Conservation (phyloP, 1,140 invertebrate genomes). For the Mesaphorura yosii region DNA sequence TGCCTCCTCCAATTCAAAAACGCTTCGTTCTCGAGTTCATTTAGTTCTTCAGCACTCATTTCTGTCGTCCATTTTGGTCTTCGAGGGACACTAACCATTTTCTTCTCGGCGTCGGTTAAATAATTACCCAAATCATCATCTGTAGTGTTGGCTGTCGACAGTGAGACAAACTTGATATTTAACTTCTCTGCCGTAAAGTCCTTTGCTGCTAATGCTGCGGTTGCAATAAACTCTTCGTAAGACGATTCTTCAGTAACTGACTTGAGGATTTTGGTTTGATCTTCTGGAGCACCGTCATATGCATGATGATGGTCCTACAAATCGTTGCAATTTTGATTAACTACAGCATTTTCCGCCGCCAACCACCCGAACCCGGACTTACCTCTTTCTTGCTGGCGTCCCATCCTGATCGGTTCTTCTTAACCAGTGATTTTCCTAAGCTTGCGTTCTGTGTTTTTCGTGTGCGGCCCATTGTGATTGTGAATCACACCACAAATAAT, state of each 20-base stretch:
- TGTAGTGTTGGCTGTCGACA: conserved; percentile 9
- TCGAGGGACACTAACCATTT: conserved; percentile 23
- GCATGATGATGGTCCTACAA: conserved; percentile 26
- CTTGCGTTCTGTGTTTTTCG: conserved; percentile 15
- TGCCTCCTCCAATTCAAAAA: conserved; percentile 81
- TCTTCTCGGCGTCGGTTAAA: conserved; percentile 22
- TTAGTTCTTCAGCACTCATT: conserved; percentile 64
- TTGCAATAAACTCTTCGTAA: conserved; percentile 89
- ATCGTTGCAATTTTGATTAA: not conserved
- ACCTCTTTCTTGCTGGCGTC: conserved; percentile 11
- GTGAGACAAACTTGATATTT: conserved; percentile 66
- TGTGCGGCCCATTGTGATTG: conserved; percentile 19
- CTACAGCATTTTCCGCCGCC: not conserved
- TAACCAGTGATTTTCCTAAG: conserved; percentile 23
- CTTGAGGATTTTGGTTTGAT: conserved; percentile 44
- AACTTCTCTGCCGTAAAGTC: conserved; percentile 86
- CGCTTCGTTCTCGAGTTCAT: conserved; percentile 58
- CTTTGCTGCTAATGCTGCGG: conserved; percentile 80
- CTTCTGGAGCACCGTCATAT: too few species aligned
- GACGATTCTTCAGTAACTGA: conserved; percentile 93
- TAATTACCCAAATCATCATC: conserved; percentile 5
- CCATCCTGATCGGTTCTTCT: conserved; percentile 25
- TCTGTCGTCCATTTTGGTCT: conserved; percentile 68
- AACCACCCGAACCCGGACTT: not conserved
- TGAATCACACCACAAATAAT: not conserved